These are phyloP conservation scores for Adelosebastes latens DNA, from an alignment of 2,797 vertebrate genomes.

Conservation along the genomic window DNA sequence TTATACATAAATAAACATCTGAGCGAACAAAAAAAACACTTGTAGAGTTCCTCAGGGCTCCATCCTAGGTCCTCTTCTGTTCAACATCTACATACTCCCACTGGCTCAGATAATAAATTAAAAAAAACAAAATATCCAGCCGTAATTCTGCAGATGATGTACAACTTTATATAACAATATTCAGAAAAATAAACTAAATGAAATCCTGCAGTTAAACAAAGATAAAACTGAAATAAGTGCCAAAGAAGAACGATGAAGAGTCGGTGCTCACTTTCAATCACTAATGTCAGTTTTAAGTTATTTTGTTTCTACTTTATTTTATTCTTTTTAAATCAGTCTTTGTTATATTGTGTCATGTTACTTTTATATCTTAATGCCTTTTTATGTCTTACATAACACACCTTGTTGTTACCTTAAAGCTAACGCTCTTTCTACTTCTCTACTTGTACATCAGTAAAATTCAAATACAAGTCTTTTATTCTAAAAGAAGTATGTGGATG, in stretches of 20 bases:
- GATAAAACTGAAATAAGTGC: neutral
- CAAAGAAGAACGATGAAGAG: too few species aligned
- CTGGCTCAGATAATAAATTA: neutral
- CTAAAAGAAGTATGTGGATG: neutral
- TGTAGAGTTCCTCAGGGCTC: neutral
- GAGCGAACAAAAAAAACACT: neutral
- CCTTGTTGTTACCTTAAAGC: neutral
- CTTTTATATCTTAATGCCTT: neutral
- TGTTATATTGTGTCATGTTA: neutral
- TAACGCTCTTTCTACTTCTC: too few species aligned
- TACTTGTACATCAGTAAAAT: neutral
- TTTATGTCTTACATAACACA: neutral
- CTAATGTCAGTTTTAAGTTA: too few species aligned
- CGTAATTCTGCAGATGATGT: neutral
- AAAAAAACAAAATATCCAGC: neutral
- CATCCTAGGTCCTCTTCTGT: neutral
- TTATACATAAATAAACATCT: neutral
- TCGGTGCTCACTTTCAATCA: too few species aligned
- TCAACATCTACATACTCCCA: neutral
- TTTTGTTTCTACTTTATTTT: too few species aligned
- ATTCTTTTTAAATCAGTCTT: too few species aligned
- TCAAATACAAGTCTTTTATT: neutral
- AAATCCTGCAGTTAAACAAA: neutral
- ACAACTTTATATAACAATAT: neutral
- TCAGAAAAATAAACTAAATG: neutral